phyloP scores from a whole-genome alignment of 2,888 invertebrate species.

The Leptopilina myrica region DNA sequence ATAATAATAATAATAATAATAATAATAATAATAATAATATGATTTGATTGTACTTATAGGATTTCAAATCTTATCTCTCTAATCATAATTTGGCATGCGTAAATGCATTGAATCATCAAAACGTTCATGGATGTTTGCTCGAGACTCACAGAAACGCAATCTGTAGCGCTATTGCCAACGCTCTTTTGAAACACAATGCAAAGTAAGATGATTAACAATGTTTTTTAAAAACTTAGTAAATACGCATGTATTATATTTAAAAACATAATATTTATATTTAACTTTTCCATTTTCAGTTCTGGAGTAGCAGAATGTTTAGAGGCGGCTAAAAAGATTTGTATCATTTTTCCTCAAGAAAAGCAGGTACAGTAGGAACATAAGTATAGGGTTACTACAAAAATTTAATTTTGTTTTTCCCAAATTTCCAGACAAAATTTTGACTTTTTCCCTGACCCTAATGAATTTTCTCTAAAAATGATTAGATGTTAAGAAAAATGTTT shows the following conservation, averaged over 20 bases:
- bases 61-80: background rate
- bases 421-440: no score
- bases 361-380: background rate
- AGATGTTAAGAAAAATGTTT: no score
- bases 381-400: no score
- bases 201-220: background rate
- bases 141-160: background rate
- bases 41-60: background rate
- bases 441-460: background rate
- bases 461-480: background rate
- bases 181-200: background rate
- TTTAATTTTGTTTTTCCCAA: background rate
- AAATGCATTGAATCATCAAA: background rate
- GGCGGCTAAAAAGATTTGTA: constrained; percentile 28
- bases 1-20: no score
- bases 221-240: no score
- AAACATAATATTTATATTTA: no score
- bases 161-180: constrained; percentile 14
- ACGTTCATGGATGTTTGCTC: background rate
- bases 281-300: background rate
- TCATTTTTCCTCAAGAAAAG: background rate
- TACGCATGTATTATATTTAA: no score
- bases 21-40: no score
- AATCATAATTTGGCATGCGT: constrained; percentile 8
- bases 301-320: constrained; percentile 8